phyloP scores from a whole-genome alignment of 2,888 invertebrate species.

The Tiliacea aurago region DNA sequence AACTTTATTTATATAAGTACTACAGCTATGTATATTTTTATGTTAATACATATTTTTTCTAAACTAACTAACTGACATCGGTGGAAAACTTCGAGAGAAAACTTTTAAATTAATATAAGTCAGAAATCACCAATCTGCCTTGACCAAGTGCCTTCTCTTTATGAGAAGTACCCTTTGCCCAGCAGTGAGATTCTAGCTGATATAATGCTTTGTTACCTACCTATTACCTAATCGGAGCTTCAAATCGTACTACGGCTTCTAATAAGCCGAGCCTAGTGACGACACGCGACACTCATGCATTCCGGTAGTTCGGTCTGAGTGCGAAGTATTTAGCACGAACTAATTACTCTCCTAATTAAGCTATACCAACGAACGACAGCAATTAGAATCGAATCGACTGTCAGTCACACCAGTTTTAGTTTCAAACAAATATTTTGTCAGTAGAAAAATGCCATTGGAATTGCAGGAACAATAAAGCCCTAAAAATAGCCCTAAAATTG shows the following conservation, averaged over 20 bases:
- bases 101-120: too few species aligned
- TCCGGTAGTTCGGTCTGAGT: conserved; percentile 1
- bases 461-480: too few species aligned
- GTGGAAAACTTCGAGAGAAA: too few species aligned
- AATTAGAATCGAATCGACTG: not conserved
- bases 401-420: not conserved
- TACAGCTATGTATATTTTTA: too few species aligned
- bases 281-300: not conserved
- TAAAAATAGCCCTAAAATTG: too few species aligned
- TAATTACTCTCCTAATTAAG: not conserved
- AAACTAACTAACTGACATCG: too few species aligned
- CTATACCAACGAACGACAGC: not conserved
- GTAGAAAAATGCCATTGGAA: too few species aligned
- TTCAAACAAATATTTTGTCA: not conserved
- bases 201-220: not conserved
- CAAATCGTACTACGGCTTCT: not conserved
- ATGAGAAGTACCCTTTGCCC: too few species aligned
- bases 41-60: too few species aligned
- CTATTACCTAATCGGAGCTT: not conserved
- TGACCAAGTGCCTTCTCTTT: not conserved
- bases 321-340: not conserved
- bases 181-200: too few species aligned
- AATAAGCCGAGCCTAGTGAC: not conserved
- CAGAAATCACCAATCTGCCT: not conserved
- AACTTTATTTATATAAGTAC: too few species aligned